Evolutionary conservation across 2,113 vertebrate species (phyloP).

Genomic region (Prionailurus viverrinus): DNA sequence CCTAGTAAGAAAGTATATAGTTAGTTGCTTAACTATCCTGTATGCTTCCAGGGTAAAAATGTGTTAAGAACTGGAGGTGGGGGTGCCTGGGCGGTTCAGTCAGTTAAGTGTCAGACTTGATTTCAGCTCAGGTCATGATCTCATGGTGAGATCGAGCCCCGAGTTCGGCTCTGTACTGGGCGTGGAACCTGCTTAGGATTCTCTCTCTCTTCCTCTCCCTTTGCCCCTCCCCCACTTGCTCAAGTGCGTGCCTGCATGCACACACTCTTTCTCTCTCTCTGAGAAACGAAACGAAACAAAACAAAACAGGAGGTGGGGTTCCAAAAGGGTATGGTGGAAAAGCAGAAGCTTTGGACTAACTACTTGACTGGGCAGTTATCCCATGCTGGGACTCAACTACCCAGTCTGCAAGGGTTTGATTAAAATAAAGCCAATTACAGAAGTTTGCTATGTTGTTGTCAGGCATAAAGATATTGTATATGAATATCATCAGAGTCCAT

Average conservation of each 20-base stretch:
- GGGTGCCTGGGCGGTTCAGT: no score
- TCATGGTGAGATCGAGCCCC: no score
- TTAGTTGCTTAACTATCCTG: background rate
- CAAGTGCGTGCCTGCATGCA: no score
- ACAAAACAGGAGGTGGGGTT: background rate
- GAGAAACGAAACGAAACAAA: no score
- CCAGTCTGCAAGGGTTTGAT: background rate
- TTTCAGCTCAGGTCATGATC: no score
- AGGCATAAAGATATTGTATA: background rate
- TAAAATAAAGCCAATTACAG: background rate
- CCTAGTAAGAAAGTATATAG: background rate
- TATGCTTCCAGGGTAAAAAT: background rate
- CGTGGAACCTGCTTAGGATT: no score
- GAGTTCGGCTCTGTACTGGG: no score
- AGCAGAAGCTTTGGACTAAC: background rate
- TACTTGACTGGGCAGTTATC: background rate
- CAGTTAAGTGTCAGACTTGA: no score
- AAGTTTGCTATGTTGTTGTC: background rate
- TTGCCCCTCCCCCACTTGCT: no score
- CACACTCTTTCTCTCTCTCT: no score
- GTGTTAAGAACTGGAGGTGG: background rate
- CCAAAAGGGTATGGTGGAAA: background rate
- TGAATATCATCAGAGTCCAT: background rate
- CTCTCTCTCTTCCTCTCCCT: no score
- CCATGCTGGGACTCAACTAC: background rate